Percentiles rank a stretch among this genome's conserved stretches.
Evolutionary conservation across 2,113 vertebrate species (phyloP).

Genomic region (Anseranas semipalmata): DNA sequence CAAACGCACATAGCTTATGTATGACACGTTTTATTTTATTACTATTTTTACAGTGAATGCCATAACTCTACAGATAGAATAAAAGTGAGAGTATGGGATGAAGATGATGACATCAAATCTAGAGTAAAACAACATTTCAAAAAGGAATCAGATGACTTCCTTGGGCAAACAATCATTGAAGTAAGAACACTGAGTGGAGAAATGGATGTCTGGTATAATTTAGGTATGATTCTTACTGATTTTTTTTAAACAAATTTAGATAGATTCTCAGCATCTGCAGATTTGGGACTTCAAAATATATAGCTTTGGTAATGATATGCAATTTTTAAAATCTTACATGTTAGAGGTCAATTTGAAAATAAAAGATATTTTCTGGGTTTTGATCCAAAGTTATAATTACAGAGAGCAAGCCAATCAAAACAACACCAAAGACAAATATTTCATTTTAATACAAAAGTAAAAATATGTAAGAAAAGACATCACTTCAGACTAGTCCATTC

Average conservation of each 20-base stretch:
- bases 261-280: neutral
- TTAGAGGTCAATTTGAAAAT: neutral
- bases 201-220: slow-evolving; percentile 99
- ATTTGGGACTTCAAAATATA: neutral
- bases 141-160: slow-evolving; percentile 96
- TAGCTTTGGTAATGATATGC: neutral
- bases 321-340: neutral
- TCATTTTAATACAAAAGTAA: neutral
- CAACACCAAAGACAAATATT: neutral
- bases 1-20: neutral
- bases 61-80: slow-evolving; percentile 98
- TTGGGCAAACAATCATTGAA: slow-evolving; percentile 98
- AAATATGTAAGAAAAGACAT: neutral
- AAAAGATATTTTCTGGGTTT: neutral
- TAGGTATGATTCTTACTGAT: slow-evolving; percentile 80
- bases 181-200: slow-evolving; percentile 96
- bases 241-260: neutral
- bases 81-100: slow-evolving; percentile 98
- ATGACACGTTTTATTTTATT: neutral
- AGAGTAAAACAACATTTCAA: slow-evolving; percentile 98
- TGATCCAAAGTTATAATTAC: neutral
- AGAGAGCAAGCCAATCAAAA: neutral
- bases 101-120: slow-evolving; percentile 98
- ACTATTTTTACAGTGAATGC: slow-evolving; percentile 86
- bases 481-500: neutral